Conservation (phyloP, 2,888 invertebrate genomes). For the Lathronympha strigana region DNA sequence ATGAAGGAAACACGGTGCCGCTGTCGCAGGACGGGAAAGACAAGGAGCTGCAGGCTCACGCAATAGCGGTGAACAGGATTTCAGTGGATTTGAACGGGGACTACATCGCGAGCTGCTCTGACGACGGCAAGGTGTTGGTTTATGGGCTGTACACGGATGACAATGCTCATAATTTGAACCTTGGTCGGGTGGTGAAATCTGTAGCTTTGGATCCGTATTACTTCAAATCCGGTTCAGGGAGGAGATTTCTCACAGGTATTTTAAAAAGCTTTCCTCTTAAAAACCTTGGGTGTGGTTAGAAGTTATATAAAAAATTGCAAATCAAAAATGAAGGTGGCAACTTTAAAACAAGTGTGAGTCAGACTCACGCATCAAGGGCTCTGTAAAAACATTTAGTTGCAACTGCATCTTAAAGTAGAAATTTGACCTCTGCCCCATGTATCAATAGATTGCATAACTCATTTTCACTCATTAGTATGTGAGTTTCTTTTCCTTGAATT, state of each 20-base stretch:
- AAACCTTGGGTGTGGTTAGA: no score
- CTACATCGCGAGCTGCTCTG: slow-evolving; percentile 95
- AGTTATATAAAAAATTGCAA: no score
- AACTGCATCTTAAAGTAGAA: no score
- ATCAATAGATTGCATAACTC: no score
- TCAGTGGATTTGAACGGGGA: slow-evolving; percentile 98
- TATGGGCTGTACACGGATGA: slow-evolving; percentile 94
- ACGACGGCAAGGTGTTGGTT: slow-evolving; percentile 94
- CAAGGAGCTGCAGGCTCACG: slow-evolving; percentile 90
- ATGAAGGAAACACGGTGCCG: slow-evolving; percentile 92
- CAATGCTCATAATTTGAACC: slow-evolving; percentile 90
- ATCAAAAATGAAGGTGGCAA: no score
- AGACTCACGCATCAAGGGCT: no score
- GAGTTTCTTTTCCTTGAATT: no score
- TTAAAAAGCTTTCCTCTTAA: no score
- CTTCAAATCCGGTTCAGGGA: slow-evolving; percentile 89
- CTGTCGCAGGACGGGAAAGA: slow-evolving; percentile 84
- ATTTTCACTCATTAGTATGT: no score
- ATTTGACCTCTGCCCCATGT: no score
- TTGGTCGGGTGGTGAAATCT: slow-evolving; percentile 93
- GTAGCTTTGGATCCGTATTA: slow-evolving; percentile 94
- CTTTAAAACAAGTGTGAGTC: no score
- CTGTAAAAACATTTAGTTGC: no score
- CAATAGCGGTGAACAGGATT: slow-evolving; percentile 96
- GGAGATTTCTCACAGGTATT: slow-evolving; percentile 92